Base-by-base conservation (phyloP, 2,797 vertebrate genomes). In the Acridotheres tristis region DNA sequence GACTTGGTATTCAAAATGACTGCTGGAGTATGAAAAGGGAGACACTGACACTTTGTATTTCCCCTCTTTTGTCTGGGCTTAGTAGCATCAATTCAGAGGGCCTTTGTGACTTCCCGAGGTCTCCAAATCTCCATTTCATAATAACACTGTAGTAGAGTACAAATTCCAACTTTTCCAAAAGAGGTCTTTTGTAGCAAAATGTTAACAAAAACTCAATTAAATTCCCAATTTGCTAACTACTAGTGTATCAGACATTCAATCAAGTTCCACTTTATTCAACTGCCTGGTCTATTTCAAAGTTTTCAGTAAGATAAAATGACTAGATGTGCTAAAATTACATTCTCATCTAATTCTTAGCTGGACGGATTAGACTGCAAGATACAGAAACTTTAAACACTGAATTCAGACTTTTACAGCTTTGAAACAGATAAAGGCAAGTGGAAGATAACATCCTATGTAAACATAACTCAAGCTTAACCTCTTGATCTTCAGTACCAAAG, bases 381-480 rank as follows among this genome's bases (percentile, higher is more conserved):
- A 92, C n/a, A 85, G 74, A 89, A 93, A 67, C 51, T 76, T 87
- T 89, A 85, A 92, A 76, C 48, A 71, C 29, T 59, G 48, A 92
- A 93, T 85, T 89, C 63, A 59, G 89, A 94, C 51, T 89, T 84
- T 55, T 69, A 55, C 10, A 48, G 59, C 85, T 89, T 85, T 93
- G 81, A 90, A 93, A 89, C n/a, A 55, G 71, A 86, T 94, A 90
- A 94, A 96, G 63, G 59, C 43, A 92, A 94, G 45, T 73, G 48
- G 63, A 92, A 78, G 80, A 89, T 82, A 89, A 38, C 51, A 73
- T 66, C 62, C 74, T 32, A 89, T 1, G 0, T 51, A 91, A 94
- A 85, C 88, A 78, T 50, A 93, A 92, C 63, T 92, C 69, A 82
- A 63, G 72, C 30, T 55, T 78, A 87, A 90, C 71, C 71, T 92